These are phyloP conservation scores for Pachycephala philippinensis DNA, from an alignment of 2,113 vertebrate genomes.

Conservation along the genomic window DNA sequence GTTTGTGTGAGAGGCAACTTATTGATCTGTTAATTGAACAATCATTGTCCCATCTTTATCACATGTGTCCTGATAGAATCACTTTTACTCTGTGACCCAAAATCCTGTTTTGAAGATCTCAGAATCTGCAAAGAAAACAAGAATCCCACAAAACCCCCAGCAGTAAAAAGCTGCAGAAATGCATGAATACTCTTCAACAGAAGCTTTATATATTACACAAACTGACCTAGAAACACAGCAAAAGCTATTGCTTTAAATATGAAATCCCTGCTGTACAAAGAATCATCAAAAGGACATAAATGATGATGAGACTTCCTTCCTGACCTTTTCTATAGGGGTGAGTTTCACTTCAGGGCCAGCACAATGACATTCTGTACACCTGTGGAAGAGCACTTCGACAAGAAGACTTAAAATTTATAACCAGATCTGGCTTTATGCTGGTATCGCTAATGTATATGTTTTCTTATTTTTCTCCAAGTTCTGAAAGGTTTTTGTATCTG, in stretches of 20 bases:
- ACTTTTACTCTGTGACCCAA: background rate
- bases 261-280: background rate
- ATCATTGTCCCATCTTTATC: background rate
- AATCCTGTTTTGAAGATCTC: background rate
- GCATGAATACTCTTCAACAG: background rate
- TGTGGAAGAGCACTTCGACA: background rate
- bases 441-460: background rate
- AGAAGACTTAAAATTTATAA: background rate
- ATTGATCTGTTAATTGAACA: constrained; percentile 54
- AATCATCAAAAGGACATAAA: background rate
- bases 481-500: background rate
- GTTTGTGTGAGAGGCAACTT: background rate
- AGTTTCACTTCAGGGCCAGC: background rate
- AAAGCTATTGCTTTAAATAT: background rate
- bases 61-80: background rate
- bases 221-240: constrained; percentile 4
- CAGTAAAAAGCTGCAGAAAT: background rate
- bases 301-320: background rate
- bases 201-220: constrained; percentile 8
- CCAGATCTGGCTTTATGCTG: background rate
- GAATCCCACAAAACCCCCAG: background rate
- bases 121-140: background rate
- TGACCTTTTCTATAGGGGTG: background rate
- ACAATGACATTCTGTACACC: background rate
- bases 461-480: background rate